Evolutionary conservation across 2,888 invertebrate species (phyloP).

Genomic region (Troides aeacus): DNA sequence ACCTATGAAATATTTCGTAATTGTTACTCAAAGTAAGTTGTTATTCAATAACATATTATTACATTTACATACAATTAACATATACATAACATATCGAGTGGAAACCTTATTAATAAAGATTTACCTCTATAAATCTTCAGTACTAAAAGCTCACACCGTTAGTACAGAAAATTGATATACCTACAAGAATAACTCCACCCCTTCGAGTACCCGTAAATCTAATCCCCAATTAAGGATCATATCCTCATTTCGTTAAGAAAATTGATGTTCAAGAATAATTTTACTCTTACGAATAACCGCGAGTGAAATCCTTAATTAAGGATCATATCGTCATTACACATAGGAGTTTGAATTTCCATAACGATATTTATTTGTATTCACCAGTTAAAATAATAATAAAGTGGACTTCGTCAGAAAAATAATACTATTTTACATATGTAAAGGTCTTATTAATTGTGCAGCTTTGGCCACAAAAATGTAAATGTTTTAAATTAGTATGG

Average conservation of each 20-base stretch:
- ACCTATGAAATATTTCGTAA: no score
- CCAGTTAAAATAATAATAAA: not conserved
- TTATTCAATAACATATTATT: no score
- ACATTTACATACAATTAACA: no score
- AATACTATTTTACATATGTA: not conserved
- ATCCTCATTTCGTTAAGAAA: not conserved
- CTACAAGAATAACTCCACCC: no score
- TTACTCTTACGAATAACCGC: not conserved
- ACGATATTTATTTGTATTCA: not conserved
- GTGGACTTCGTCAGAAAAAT: not conserved
- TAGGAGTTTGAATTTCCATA: not conserved
- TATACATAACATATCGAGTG: no score
- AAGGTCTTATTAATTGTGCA: not conserved
- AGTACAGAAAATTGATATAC: no score
- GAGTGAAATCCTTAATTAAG: not conserved
- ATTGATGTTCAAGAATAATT: not conserved
- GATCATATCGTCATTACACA: not conserved
- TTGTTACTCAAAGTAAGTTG: no score
- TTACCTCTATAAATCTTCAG: no score
- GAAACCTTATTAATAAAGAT: no score
- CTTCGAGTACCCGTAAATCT: no score
- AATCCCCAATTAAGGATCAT: not conserved
- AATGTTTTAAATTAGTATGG: constrained; percentile 1
- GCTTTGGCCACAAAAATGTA: constrained; percentile 2
- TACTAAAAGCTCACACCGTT: no score